These are phyloP conservation scores for Anthoscopus minutus DNA, from an alignment of 2,113 vertebrate genomes.

Conservation along the genomic window DNA sequence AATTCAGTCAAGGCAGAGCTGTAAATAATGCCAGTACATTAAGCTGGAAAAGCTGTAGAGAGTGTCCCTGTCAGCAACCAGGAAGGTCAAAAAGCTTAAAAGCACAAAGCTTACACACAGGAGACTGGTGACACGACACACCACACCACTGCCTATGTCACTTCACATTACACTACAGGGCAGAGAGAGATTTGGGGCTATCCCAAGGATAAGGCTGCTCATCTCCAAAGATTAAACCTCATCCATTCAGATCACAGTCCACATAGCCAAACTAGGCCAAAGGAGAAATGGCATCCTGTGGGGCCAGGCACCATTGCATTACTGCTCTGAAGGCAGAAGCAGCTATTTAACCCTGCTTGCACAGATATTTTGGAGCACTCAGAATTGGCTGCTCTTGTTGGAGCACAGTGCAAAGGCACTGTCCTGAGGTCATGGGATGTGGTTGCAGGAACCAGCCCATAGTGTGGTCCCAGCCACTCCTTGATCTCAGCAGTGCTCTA, in stretches of 20 bases:
- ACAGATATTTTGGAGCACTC: neutral
- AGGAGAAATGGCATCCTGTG: neutral
- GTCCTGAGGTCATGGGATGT: neutral
- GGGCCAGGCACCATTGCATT: fast-evolving
- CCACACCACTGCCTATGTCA: neutral
- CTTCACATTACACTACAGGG: fast-evolving
- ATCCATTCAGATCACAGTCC: neutral
- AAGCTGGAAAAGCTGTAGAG: neutral
- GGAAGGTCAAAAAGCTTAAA: neutral
- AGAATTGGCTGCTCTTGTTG: fast-evolving
- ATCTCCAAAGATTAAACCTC: neutral
- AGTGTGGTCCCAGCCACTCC: fast-evolving
- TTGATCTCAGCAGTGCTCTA: neutral
- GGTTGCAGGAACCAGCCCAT: neutral
- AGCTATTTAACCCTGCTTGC: neutral
- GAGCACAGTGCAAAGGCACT: fast-evolving
- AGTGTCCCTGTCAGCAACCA: neutral
- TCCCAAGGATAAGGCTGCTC: neutral
- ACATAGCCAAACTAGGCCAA: fast-evolving
- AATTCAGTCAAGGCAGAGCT: neutral
- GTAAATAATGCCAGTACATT: neutral
- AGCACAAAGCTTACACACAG: neutral
- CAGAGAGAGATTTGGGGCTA: neutral
- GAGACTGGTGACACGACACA: neutral
- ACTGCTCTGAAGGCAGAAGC: neutral